phyloP scores from a whole-genome alignment of 2,113 vertebrate species.

The Cyprinodon variegatus region DNA sequence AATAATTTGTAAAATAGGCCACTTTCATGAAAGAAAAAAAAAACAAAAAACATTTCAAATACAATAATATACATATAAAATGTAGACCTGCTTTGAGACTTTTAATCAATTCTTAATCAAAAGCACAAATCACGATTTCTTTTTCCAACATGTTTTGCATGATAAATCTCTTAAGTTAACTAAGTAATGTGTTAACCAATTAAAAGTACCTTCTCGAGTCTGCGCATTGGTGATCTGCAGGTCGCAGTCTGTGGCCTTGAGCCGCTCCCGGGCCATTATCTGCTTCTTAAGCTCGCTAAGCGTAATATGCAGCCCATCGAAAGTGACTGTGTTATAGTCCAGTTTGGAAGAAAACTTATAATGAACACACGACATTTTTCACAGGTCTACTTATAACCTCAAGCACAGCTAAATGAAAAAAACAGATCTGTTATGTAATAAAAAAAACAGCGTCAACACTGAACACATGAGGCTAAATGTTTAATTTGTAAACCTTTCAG shows the following conservation, averaged over 20 bases:
- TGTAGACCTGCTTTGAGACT: background rate
- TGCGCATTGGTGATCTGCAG: constrained; percentile 98
- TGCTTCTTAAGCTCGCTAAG: constrained; percentile 95
- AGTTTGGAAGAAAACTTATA: constrained; percentile 99
- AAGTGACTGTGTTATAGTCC: constrained; percentile 98
- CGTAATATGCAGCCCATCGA: constrained; percentile 96
- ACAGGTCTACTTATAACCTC: constrained; percentile 58
- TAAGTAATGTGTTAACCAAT: constrained; percentile 4
- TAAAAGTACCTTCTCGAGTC: constrained; percentile 91
- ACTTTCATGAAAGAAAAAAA: background rate
- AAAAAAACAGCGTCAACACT: constrained; percentile 71
- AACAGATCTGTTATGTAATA: constrained; percentile 64
- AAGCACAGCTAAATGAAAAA: constrained; percentile 51
- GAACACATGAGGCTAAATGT: constrained; percentile 63
- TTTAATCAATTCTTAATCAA: background rate
- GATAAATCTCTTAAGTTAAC: background rate
- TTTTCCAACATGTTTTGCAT: background rate
- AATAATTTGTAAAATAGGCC: background rate
- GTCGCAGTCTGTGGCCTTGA: constrained; percentile 97
- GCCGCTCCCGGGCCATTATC: constrained; percentile 96
- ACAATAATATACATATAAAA: background rate
- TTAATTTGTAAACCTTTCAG: constrained; percentile 56
- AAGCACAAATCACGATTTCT: background rate
- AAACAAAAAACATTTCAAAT: background rate
- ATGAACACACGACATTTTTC: constrained; percentile 96